Percentiles rank a stretch among this genome's conserved stretches.
Evolutionary conservation across 1,140 invertebrate species (phyloP).

Genomic region (Megalopta genalis): DNA sequence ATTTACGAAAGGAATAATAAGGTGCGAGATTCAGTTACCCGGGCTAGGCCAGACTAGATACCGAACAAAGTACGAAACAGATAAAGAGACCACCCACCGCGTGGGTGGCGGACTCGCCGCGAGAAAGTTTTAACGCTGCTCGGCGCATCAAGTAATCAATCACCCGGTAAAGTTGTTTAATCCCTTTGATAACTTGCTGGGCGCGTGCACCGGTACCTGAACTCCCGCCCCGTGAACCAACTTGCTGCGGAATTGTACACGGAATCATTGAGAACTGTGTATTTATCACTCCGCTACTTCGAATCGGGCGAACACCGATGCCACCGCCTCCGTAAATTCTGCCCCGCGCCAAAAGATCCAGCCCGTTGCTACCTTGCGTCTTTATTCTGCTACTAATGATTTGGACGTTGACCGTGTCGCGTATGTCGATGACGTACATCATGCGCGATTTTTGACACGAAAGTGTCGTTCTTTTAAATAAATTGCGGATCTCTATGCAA

Average conservation of each 20-base stretch:
- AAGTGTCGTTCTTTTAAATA: no score
- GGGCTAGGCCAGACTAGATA: slow-evolving; percentile 19
- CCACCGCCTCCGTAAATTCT: no score
- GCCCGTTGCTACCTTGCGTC: no score
- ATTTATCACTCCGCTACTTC: background rate
- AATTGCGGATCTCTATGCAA: no score
- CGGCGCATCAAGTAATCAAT: slow-evolving; percentile 72
- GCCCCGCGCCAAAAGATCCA: no score
- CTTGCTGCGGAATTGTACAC: background rate
- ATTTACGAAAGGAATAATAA: slow-evolving; percentile 27
- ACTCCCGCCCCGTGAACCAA: no score
- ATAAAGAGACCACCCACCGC: slow-evolving; percentile 55
- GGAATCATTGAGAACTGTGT: background rate
- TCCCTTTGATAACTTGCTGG: slow-evolving; percentile 71
- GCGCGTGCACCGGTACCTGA: slow-evolving; percentile 43
- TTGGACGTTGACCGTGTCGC: no score
- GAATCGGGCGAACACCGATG: no score
- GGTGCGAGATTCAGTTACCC: slow-evolving; percentile 13
- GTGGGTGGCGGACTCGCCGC: slow-evolving; percentile 65
- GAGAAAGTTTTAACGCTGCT: slow-evolving; percentile 72
- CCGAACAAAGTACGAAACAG: slow-evolving; percentile 26
- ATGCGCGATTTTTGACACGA: no score
- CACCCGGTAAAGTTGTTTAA: slow-evolving; percentile 75
- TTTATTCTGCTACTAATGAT: no score
- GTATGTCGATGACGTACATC: no score